Conservation (phyloP, 1,140 invertebrate species). For the Drosophila cardini region DNA sequence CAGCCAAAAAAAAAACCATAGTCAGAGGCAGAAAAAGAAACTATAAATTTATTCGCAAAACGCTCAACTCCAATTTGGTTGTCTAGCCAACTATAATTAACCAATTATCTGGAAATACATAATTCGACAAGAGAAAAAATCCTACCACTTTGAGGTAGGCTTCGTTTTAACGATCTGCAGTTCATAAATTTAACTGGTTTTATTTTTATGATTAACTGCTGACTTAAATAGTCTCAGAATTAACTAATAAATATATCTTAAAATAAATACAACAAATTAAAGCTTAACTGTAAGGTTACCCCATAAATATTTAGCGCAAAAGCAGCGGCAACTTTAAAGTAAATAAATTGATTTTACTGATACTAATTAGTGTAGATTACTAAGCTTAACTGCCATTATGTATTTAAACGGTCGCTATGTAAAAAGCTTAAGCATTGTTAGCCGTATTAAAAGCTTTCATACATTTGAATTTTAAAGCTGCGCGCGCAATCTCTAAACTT, state of each 20-base stretch:
- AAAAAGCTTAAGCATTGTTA: conserved; percentile 15
- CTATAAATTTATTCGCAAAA: conserved; percentile 38
- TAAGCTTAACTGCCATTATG: conserved; percentile 18
- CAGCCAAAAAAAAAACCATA: conserved; percentile 2
- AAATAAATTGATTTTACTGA: conserved; percentile 29
- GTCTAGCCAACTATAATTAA: conserved; percentile 61
- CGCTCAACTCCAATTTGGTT: conserved; percentile 34
- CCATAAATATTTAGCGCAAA: conserved; percentile 32
- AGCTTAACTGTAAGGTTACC: conserved; percentile 8
- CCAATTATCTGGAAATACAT: conserved; percentile 53
- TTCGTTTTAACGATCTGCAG: conserved; percentile 4
- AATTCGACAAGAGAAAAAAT: conserved; percentile 35
- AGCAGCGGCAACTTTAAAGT: conserved; percentile 36
- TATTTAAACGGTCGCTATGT: background rate
- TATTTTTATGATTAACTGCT: conserved; percentile 5
- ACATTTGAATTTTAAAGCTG: conserved; percentile 9
- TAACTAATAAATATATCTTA: conserved; percentile 26
- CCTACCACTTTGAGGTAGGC: conserved; percentile 21
- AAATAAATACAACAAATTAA: conserved; percentile 1
- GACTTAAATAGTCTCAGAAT: conserved; percentile 37
- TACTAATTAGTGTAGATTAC: conserved; percentile 39
- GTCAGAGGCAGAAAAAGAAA: conserved; percentile 14
- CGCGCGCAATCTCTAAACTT: conserved; percentile 6
- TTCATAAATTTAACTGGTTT: conserved; percentile 30
- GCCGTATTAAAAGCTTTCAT: conserved; percentile 8